phyloP scores from a whole-genome alignment of 35 echinoderm and acorn worm species.

The Strongylocentrotus purpuratus region DNA sequence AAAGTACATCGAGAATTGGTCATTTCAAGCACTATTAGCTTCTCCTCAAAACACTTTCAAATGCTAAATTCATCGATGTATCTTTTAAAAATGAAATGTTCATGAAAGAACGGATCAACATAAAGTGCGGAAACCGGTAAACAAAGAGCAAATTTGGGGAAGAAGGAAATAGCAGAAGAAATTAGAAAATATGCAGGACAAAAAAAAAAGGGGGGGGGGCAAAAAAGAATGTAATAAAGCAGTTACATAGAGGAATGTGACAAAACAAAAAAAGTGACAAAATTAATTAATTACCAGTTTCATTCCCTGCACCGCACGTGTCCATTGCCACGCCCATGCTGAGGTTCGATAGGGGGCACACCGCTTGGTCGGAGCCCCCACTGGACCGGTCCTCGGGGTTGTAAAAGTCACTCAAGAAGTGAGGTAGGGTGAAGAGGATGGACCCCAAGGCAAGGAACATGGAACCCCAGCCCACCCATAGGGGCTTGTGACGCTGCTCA shows the following conservation, averaged over 20 bases:
- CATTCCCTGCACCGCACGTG: background rate
- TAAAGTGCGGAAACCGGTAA: no score
- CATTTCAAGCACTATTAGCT: no score
- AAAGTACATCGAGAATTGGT: no score
- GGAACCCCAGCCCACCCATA: conserved; percentile 40
- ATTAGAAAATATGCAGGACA: no score
- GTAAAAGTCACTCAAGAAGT: conserved; percentile 56
- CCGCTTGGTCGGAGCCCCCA: background rate
- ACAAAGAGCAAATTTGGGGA: no score
- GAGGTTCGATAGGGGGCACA: background rate
- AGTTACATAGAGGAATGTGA: background rate
- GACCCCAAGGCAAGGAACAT: conserved; percentile 49
- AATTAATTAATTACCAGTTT: background rate
- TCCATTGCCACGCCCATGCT: background rate
- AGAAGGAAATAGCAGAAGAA: no score
- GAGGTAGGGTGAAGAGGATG: conserved; percentile 44
- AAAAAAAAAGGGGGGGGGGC: no score
- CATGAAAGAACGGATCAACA: no score
- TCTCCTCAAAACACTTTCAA: no score
- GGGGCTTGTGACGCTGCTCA: conserved; percentile 52
- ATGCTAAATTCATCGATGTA: no score
- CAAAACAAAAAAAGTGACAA: background rate
- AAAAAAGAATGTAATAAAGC: no score
- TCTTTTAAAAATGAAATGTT: no score
- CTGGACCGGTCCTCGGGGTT: background rate